Conservation (phyloP, 2,888 invertebrate genomes). For the Caradrina clavipalpis region DNA sequence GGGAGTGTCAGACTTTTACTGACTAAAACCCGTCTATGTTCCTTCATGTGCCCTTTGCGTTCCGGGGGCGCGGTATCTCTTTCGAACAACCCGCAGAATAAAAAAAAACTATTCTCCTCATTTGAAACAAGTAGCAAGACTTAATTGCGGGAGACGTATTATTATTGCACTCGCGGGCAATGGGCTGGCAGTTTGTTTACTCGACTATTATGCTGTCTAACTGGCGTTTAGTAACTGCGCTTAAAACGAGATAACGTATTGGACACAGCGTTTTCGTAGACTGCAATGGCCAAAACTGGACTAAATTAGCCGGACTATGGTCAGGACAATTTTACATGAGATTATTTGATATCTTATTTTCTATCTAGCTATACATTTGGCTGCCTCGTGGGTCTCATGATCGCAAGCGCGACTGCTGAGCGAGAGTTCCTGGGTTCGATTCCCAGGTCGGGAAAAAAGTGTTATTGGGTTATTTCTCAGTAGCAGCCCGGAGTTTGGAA, state of each 20-base stretch:
- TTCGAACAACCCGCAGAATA: no score
- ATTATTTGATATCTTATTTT: neutral
- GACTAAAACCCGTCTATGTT: no score
- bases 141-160: slow-evolving; percentile 48
- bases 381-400: no score
- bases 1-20: no score
- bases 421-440: no score
- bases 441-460: no score
- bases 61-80: no score
- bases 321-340: neutral
- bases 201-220: slow-evolving; percentile 56
- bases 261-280: slow-evolving; percentile 33
- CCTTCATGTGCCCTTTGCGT: no score
- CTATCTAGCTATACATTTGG: neutral
- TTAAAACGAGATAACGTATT: slow-evolving; percentile 44
- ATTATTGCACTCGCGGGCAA: slow-evolving; percentile 59
- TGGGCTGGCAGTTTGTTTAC: slow-evolving; percentile 57
- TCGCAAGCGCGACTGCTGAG: no score
- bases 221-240: slow-evolving; percentile 46
- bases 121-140: slow-evolving; percentile 37
- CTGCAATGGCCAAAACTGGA: slow-evolving; percentile 35
- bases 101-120: slow-evolving; percentile 31
- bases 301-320: slow-evolving; percentile 18
- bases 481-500: no score
- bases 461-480: no score